Conservation (phyloP, 2,888 invertebrate genomes). For the Tetropium fuscum region DNA sequence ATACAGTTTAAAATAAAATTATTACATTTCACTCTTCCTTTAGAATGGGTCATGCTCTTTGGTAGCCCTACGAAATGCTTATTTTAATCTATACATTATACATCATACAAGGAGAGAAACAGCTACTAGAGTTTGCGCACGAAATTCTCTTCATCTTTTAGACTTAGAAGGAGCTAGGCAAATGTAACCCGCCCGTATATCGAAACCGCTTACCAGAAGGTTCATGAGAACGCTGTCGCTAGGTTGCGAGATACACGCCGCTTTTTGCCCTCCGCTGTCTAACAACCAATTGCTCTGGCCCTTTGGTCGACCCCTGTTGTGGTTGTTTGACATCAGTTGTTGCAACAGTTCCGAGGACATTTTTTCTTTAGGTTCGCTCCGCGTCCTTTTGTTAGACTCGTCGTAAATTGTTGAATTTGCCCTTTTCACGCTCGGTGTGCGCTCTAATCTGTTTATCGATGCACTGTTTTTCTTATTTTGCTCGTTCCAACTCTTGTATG, state of each 20-base stretch:
- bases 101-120: not conserved
- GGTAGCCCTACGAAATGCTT: constrained; percentile 5
- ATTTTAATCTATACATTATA: not conserved
- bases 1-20: not conserved
- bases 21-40: constrained; percentile 6
- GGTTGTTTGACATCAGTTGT: constrained; percentile 70
- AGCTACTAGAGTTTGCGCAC: no score
- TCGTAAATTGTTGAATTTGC: constrained; percentile 53
- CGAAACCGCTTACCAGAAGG: constrained; percentile 94
- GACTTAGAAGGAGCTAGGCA: constrained; percentile 76
- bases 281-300: constrained; percentile 61
- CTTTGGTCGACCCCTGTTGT: constrained; percentile 58
- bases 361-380: constrained; percentile 62
- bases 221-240: constrained; percentile 92
- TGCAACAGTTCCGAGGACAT: constrained; percentile 70
- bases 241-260: constrained; percentile 66
- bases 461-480: constrained; percentile 25
- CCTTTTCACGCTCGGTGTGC: constrained; percentile 47
- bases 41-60: not conserved
- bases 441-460: constrained; percentile 37
- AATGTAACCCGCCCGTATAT: constrained; percentile 92
- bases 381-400: constrained; percentile 54
- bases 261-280: constrained; percentile 60
- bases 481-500: constrained; percentile 42
- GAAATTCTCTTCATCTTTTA: constrained; percentile 55